phyloP scores from a whole-genome alignment of 2,797 vertebrate species.

The Diceros bicornis region DNA sequence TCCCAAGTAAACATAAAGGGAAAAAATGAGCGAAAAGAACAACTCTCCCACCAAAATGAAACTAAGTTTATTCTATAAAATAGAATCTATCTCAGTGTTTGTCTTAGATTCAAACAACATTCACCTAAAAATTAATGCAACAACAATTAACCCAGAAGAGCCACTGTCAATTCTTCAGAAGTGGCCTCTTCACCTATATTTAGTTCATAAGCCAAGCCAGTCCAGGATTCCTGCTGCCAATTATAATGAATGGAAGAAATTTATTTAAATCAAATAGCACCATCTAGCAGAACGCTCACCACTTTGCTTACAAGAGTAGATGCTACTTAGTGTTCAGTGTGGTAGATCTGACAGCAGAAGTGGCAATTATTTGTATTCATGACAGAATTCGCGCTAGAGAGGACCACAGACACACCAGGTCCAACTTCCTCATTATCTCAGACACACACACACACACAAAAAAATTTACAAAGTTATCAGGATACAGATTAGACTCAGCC shows the following conservation, averaged over 20 bases:
- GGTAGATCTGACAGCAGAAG: constrained; percentile 63
- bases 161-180: constrained; percentile 45
- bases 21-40: neutral
- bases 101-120: constrained; percentile 48
- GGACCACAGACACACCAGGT: neutral
- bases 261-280: constrained; percentile 91
- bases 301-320: constrained; percentile 83
- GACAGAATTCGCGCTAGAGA: constrained; percentile 16
- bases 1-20: neutral
- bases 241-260: constrained; percentile 77
- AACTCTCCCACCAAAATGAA: constrained; percentile 53
- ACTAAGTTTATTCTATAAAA: constrained; percentile 43
- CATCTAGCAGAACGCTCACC: constrained; percentile 90
- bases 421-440: constrained; percentile 36
- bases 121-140: constrained; percentile 56
- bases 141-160: constrained; percentile 7
- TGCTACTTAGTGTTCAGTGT: constrained; percentile 76
- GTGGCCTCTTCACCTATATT: constrained; percentile 66
- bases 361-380: constrained; percentile 58
- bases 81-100: neutral
- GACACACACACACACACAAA: neutral
- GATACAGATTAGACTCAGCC: constrained; percentile 22
- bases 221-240: constrained; percentile 80
- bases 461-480: neutral
- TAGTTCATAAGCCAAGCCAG: constrained; percentile 76